Percentiles rank a stretch among this genome's conserved stretches.
phyloP scores from a whole-genome alignment of 2,113 vertebrate genomes.

The Furnarius figulus region DNA sequence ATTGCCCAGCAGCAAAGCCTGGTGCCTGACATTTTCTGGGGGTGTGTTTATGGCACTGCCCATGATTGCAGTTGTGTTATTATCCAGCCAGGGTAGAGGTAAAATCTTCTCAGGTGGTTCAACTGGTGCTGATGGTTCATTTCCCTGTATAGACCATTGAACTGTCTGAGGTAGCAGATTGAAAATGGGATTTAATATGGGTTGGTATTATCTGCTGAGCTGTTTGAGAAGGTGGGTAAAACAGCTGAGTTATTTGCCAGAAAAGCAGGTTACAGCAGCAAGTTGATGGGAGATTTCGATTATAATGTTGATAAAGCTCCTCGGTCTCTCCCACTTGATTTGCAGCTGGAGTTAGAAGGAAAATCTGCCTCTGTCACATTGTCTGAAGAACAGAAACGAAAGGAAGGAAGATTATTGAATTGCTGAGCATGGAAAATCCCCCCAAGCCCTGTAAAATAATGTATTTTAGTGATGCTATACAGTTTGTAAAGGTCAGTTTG shows the following conservation, averaged over 20 bases:
- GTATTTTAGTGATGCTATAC: background rate
- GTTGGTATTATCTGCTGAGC: background rate
- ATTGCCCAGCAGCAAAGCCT: background rate
- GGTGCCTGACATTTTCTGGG: background rate
- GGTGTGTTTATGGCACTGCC: background rate
- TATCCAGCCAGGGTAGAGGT: background rate
- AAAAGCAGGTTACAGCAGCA: background rate
- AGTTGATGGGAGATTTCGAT: background rate
- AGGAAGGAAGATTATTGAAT: conserved; percentile 14
- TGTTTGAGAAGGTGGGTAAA: background rate
- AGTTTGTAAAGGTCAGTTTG: conserved; percentile 66
- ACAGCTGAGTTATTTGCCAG: background rate
- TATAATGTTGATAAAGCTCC: background rate
- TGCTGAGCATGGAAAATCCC: conserved; percentile 45
- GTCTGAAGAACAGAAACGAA: conserved; percentile 18
- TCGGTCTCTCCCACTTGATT: background rate
- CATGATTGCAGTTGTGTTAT: background rate
- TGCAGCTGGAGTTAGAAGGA: background rate
- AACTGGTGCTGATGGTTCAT: background rate
- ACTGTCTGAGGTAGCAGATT: background rate
- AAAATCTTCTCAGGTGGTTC: background rate
- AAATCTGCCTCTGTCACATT: conserved; percentile 23
- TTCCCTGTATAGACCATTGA: background rate
- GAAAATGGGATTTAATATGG: background rate
- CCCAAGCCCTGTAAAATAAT: conserved; percentile 36